These are phyloP conservation scores for Microvelia longipes DNA, from an alignment of 1,140 invertebrate genomes.

Conservation along the genomic window DNA sequence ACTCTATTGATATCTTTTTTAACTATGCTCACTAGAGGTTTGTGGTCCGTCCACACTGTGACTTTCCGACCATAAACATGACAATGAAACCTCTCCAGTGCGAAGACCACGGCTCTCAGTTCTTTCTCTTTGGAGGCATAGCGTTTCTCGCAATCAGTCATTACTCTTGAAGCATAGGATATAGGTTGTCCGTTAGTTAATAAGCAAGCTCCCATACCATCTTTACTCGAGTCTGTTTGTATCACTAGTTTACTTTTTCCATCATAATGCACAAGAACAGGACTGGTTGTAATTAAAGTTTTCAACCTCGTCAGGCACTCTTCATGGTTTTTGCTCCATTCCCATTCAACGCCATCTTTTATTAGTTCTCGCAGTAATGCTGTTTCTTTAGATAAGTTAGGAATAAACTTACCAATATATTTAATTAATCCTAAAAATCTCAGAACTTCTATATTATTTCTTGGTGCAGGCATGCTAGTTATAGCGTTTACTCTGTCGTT, in stretches of 20 bases:
- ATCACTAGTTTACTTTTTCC: slow-evolving; percentile 14
- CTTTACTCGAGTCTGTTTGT: slow-evolving; percentile 4
- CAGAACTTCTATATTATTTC: slow-evolving; percentile 26
- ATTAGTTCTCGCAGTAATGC: slow-evolving; percentile 27
- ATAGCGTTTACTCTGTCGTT: slow-evolving; percentile 28
- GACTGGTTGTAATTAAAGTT: slow-evolving; percentile 17
- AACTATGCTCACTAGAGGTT: slow-evolving; percentile 24
- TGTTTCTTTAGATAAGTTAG: slow-evolving; percentile 28
- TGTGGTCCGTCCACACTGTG: slow-evolving; percentile 20
- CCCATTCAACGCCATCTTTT: slow-evolving; percentile 27
- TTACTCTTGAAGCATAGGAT: slow-evolving; percentile 24
- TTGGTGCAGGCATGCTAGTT: slow-evolving; percentile 24
- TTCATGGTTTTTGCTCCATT: slow-evolving; percentile 26
- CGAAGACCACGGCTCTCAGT: slow-evolving; percentile 20
- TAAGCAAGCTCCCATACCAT: slow-evolving; percentile 19
- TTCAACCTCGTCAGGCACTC: slow-evolving; percentile 27
- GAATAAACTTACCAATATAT: slow-evolving; percentile 29
- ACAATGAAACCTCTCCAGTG: slow-evolving; percentile 20
- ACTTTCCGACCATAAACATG: slow-evolving; percentile 19
- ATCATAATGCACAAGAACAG: slow-evolving; percentile 21
- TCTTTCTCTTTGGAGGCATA: slow-evolving; percentile 22
- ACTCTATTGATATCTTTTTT: slow-evolving; percentile 27
- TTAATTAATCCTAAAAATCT: slow-evolving; percentile 28
- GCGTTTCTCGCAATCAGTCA: slow-evolving; percentile 20
- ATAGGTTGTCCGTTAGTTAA: slow-evolving; percentile 25